Evolutionary conservation across 2,113 vertebrate species (phyloP), one percentile per base, ranked within the genome.

Genomic region (Alaudala cheleensis): DNA sequence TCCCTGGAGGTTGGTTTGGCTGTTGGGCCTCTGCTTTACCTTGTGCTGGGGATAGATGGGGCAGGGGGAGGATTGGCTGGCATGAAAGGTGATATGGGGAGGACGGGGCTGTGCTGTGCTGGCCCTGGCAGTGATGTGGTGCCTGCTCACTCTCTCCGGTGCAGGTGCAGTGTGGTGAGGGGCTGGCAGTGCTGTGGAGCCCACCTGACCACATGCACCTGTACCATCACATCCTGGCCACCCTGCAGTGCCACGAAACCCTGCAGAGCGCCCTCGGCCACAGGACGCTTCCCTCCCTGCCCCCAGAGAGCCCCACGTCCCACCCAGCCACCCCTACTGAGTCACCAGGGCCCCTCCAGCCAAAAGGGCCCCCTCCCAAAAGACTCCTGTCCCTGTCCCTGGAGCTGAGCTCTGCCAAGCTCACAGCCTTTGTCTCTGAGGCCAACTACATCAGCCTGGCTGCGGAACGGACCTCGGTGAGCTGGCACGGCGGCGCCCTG

Each of bases 181-280:
- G 98, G 50, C 96, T 99, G 82, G 94, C 93, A 0, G 89, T 99
- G 13, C 98, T 98, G 13, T 99, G 99, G 99, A 99, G 98, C 9
- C 99, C 99, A 1, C 97, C 98, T 3, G 98, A 99, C 96, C 99
- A 99, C 97, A 99, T 99, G 99, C 98, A 99, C 88, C 91, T 99
- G 34, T 99, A 99, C 94, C 99, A 99, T 66, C 99, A 99, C 92
- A 72, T 97, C 58, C 95, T 98, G 67, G 98, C 99, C 88, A 99
- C 98, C 54, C 79, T 97, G 78, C 97, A 97, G 66, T 99, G 98
- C 95, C 98, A 97, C 39, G 90, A 93, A 60, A 95, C 98, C 54
- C 94, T 98, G 93, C 45, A 33, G 53, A 49, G 93, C 1, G 95
- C 95, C 56, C 42, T 98, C 0, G 85, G 91, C 73, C 92, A 34